These are phyloP conservation scores for Bothrops alternatus DNA, from an alignment of 2,797 vertebrate genomes.

Conservation along the genomic window DNA sequence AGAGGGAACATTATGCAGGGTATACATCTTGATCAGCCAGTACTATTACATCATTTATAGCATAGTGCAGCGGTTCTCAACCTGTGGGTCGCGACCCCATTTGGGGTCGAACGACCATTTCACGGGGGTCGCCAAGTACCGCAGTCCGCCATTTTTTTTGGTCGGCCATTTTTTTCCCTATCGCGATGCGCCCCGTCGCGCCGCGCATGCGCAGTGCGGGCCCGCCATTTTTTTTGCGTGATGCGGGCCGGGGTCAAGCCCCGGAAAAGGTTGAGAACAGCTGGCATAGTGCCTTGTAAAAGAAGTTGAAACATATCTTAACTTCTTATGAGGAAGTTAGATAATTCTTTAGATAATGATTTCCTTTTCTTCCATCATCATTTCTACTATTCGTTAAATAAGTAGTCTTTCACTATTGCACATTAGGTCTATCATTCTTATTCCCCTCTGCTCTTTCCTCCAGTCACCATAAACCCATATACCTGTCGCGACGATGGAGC, in stretches of 20 bases:
- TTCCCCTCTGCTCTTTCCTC: neutral
- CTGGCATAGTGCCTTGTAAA: neutral
- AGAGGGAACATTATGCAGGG: neutral
- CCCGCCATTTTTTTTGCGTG: no score
- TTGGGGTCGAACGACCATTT: no score
- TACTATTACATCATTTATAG: neutral
- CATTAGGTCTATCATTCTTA: neutral
- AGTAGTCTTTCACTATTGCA: neutral
- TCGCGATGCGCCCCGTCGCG: no score
- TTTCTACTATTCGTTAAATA: neutral
- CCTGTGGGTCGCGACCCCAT: no score
- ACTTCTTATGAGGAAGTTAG: neutral
- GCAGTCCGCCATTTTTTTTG: no score
- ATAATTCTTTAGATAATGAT: neutral
- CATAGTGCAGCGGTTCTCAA: no score
- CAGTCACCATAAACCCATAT: neutral
- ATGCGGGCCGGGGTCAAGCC: no score
- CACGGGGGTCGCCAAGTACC: no score
- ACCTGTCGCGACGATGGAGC: slow-evolving; percentile 85
- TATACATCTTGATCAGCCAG: neutral
- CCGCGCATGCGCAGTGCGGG: no score
- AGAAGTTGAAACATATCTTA: neutral
- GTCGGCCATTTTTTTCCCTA: no score
- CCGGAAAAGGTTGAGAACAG: no score
- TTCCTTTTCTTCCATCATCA: neutral